Conservation (phyloP, 2,797 vertebrate genomes). For the Pelochelys cantorii region DNA sequence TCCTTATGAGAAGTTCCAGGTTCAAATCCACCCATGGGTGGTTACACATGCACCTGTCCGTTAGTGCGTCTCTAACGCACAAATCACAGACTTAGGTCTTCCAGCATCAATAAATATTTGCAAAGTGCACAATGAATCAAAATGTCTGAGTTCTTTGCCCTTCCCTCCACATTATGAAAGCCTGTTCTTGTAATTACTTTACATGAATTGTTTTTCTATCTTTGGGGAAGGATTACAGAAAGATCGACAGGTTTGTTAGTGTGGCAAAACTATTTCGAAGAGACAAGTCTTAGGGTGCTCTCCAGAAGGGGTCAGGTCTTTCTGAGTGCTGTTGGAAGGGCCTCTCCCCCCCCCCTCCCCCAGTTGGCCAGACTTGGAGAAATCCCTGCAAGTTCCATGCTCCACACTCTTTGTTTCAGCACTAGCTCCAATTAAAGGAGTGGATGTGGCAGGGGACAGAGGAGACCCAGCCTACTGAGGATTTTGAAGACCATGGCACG, state of each 20-base stretch:
- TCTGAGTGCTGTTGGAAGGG: neutral
- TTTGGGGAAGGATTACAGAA: neutral
- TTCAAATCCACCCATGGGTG: too few species aligned
- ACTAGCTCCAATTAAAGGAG: neutral
- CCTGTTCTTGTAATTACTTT: neutral
- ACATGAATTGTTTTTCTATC: neutral
- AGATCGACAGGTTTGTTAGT: neutral
- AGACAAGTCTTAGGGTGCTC: neutral
- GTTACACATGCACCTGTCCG: too few species aligned
- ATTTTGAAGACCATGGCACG: neutral
- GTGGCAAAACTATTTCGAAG: neutral
- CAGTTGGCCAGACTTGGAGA: neutral
- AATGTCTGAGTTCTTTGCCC: neutral
- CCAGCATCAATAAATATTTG: neutral
- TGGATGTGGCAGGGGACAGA: neutral
- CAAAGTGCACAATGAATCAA: neutral
- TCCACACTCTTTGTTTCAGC: neutral
- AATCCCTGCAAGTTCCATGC: neutral
- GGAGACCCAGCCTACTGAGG: neutral
- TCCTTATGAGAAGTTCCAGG: too few species aligned
- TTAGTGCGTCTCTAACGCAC: neutral
- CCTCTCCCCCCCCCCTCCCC: neutral
- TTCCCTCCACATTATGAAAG: neutral
- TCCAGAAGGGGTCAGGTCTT: neutral
- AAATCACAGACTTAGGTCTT: neutral